A percentile compares a stretch with the other conserved stretches of the same genome.
Evolutionary conservation across 23 tunicate genomes (phyloP).

Genomic region (Styela clava): DNA sequence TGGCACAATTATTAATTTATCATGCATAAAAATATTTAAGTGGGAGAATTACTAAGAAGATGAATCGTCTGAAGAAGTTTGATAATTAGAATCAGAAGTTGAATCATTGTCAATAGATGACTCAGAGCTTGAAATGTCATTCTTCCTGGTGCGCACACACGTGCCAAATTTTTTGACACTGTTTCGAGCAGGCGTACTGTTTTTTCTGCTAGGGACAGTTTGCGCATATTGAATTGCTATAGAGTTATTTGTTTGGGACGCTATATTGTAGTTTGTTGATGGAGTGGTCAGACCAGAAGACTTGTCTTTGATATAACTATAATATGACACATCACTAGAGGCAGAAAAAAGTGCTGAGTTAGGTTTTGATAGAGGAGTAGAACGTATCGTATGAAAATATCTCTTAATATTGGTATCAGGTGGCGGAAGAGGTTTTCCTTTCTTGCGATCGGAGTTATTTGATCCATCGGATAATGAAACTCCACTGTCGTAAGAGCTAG

Average conservation of each 20-base stretch:
- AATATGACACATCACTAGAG: conserved; percentile 13
- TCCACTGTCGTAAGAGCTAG: conserved; percentile 46
- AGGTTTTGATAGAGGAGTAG: conserved; percentile 52
- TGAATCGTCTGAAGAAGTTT: background rate
- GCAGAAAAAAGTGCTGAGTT: conserved; percentile 8
- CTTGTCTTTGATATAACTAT: background rate
- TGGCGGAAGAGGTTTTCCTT: conserved; percentile 27
- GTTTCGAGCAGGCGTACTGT: background rate
- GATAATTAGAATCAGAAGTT: background rate
- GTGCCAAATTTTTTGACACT: background rate
- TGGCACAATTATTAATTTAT: too few species aligned
- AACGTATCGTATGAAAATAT: conserved; percentile 69
- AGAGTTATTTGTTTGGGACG: background rate
- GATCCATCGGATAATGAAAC: conserved; percentile 36
- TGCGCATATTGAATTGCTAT: conserved; percentile 38
- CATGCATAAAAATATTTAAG: too few species aligned
- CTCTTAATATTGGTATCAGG: conserved; percentile 56
- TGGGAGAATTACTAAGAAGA: background rate
- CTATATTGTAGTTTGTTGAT: background rate
- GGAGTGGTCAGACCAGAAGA: background rate
- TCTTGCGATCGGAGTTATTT: background rate
- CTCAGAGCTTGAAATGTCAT: background rate
- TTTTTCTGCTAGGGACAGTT: conserved; percentile 3
- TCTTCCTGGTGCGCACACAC: background rate
- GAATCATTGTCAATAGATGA: background rate